Evolutionary conservation across 1,140 invertebrate genomes (phyloP).

Genomic region (Zaprionus kolodkinae): DNA sequence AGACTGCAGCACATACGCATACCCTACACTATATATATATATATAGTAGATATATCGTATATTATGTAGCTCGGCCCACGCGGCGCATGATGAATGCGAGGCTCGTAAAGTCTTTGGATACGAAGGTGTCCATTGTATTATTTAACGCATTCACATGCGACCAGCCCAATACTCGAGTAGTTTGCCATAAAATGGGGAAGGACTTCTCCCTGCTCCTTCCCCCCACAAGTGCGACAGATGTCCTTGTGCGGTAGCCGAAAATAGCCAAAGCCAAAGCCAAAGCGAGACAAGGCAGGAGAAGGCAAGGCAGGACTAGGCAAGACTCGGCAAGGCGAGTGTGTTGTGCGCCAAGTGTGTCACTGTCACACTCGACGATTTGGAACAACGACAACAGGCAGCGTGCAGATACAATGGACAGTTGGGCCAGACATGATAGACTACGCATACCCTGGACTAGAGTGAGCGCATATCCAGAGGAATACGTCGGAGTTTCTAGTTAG

Average conservation of each 20-base stretch:
- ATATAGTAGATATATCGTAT: not conserved
- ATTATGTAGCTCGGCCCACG: not conserved
- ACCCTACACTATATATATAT: not conserved
- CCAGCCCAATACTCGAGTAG: constrained; percentile 19
- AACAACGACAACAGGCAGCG: constrained; percentile 55
- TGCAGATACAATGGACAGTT: constrained; percentile 5
- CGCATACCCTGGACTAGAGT: constrained; percentile 1
- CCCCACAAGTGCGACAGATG: constrained; percentile 68
- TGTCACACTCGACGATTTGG: constrained; percentile 80
- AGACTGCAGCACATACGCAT: constrained; percentile 46
- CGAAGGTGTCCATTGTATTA: constrained; percentile 79
- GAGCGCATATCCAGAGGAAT: not conserved
- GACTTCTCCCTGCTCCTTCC: constrained; percentile 1
- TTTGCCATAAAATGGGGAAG: constrained; percentile 36
- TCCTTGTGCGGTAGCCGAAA: constrained; percentile 75
- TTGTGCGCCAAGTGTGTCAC: constrained; percentile 67
- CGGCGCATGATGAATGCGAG: constrained; percentile 53
- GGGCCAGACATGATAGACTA: not conserved
- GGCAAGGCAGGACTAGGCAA: constrained; percentile 15
- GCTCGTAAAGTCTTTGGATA: constrained; percentile 55
- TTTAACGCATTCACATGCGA: constrained; percentile 57
- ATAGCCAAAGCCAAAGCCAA: constrained; percentile 52
- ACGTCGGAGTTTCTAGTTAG: not conserved
- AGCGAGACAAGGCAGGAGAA: constrained; percentile 1
- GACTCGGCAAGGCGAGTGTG: not conserved